A percentile compares a stretch with the other conserved stretches of the same genome.
These are phyloP conservation scores for Stegophylla sp. DNA, from an alignment of 2,888 invertebrate species.

Conservation along the genomic window DNA sequence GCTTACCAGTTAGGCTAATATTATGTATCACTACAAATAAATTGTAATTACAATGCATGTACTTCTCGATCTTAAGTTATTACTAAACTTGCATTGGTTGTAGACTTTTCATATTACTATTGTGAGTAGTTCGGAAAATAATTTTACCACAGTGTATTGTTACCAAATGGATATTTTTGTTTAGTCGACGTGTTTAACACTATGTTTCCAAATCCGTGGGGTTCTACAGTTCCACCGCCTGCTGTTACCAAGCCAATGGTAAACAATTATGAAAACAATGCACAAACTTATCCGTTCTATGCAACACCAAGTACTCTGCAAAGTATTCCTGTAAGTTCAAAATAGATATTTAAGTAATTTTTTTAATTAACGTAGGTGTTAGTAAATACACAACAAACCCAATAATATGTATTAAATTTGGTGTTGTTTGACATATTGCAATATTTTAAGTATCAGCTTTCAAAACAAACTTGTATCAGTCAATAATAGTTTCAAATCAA, in stretches of 20 bases:
- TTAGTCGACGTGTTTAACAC: background rate
- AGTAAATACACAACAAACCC: no score
- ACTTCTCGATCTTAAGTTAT: background rate
- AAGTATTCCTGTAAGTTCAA: constrained; percentile 23
- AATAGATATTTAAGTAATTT: background rate
- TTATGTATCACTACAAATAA: background rate
- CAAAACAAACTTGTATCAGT: no score
- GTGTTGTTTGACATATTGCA: no score
- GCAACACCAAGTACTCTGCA: background rate
- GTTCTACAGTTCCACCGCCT: constrained; percentile 22
- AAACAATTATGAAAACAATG: constrained; percentile 22
- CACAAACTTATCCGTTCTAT: constrained; percentile 27
- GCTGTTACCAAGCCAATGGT: constrained; percentile 3
- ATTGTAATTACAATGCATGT: background rate
- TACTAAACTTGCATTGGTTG: background rate
- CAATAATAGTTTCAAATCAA: no score
- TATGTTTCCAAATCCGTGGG: constrained; percentile 50
- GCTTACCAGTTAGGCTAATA: background rate
- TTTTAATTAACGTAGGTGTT: no score
- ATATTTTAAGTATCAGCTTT: no score
- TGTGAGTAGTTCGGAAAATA: background rate
- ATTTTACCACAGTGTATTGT: background rate
- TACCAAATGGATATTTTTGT: background rate
- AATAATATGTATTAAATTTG: no score
- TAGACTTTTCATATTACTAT: background rate